Percentiles rank a stretch among this genome's conserved stretches.
These are phyloP conservation scores for Fopius arisanus DNA, from an alignment of 1,140 invertebrate genomes.

Conservation along the genomic window DNA sequence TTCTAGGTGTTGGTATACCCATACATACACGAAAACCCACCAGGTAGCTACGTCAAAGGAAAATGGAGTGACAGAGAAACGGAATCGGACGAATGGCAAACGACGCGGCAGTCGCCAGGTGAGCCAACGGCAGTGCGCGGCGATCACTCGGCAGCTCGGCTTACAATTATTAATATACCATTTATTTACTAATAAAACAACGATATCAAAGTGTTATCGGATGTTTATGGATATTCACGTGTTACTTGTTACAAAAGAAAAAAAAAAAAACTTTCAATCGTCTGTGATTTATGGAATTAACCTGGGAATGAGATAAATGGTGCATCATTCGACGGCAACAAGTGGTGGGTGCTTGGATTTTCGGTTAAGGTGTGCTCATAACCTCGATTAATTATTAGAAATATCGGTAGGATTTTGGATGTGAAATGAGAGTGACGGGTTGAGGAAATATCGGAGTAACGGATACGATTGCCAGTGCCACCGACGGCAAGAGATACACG, in stretches of 20 bases:
- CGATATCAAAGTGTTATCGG: background rate
- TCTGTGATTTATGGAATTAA: no score
- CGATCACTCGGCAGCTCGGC: conserved; percentile 21
- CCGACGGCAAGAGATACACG: no score
- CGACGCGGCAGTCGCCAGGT: conserved; percentile 61
- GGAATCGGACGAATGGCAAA: conserved; percentile 36
- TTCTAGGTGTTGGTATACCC: background rate
- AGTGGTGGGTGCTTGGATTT: background rate
- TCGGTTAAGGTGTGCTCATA: background rate
- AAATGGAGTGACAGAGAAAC: conserved; percentile 23
- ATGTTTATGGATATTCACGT: no score
- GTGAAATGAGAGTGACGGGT: background rate
- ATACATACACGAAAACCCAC: background rate
- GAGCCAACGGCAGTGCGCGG: conserved; percentile 53
- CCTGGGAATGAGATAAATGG: no score
- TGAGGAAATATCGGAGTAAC: no score
- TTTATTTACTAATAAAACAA: background rate
- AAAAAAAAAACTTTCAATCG: no score
- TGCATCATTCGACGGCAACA: background rate
- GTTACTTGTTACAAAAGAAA: no score
- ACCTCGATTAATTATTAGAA: background rate
- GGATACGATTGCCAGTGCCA: no score
- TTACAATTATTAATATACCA: background rate
- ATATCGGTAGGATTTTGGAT: background rate
- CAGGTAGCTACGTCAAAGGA: conserved; percentile 26